Evolutionary conservation across 92 coral and sea anemone species (phyloP), one percentile per base, ranked within the genome.

Genomic region (Siderastrea siderea): DNA sequence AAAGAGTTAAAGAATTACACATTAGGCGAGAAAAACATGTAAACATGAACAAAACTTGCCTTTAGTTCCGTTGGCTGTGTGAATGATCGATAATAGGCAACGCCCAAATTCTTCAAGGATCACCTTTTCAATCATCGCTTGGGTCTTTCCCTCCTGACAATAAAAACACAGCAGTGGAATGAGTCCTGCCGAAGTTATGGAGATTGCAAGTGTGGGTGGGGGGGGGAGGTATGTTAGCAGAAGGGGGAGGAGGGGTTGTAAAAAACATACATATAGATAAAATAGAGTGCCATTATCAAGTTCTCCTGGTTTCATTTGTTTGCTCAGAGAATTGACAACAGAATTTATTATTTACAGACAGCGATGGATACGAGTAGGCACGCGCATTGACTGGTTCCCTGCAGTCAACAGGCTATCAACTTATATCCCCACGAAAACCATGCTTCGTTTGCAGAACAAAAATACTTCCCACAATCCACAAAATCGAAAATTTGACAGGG

Each of bases 91-190:
- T 68, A 97, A 78, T 75, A 97, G 84, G 90, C 99, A 96, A 13
- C 95, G 92, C 6, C 99, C 99, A 86, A 97, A 97, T 85, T 97
- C 99, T 85, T 97, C 99, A 19, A 97, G 96, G 69, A 97, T 90
- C 96, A 93, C 91, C 86, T 90, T 90, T 88, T 95, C 98, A 54
- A 89, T 91, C 89, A 91, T 44, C 10, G 92, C 94, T 70, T 92
- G 88, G 16, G 96, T 79, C 71, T 94, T 85, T 45, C 95, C 94
- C 79, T 78, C 80, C 98, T 95, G 71, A 52, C 14, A 12, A 81
- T 54, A 46, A 62, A 64, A 54, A 67, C 65, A 38, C 43, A 54
- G 38, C 11, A 15, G 52, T 15, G 44, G 6, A 16, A 5, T n/a
- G 12, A 26, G 38, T 26, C 38, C 38, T 26, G 38, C 38, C 38